Evolutionary conservation across 2,797 vertebrate species (phyloP), one percentile per base, ranked within the genome.

Genomic region (Uromys caudimaculatus): DNA sequence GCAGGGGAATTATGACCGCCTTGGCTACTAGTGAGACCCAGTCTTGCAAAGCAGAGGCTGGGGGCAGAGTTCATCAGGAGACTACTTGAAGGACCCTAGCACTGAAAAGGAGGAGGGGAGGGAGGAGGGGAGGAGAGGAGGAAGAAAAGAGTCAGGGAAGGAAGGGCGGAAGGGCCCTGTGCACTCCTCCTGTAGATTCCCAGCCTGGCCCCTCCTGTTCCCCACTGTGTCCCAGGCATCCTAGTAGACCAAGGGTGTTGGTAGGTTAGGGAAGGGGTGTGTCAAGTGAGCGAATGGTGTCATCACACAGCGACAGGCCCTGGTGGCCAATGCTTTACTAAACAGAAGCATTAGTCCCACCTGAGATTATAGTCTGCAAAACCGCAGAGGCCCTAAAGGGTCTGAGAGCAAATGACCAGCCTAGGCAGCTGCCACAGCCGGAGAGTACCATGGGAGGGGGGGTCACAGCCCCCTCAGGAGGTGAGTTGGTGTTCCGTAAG

Each of bases 181-280:
- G 50, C 17, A 44, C n/a, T 52, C 35, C n/a, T 88, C 85, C 6
- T 41, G 50, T 56, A 50, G 38, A 19, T 5, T 41, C 85, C 67
- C 85, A 73, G 85, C 24, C 24, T 56, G 56, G 85, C 38, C n/a
- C 50, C 24, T 86, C 64, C 67, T 88, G 67, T 56, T 52, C 24
- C 41, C 50, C 52, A 56, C 67, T 86, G 62, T 67, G 13, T 47
- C 27, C 21, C 32, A 64, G 81, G 56, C 73, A 35, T 64, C 82
- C 58, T 19, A 87, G 73, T 35, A 95, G 17, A 64, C 71, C 29
- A 50, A 86, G 88, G 76, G 29, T 88, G 77, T 47, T 86, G 50
- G 67, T 58, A 71, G 94, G 23, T 76, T 71, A 60, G 47, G n/a
- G 32, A 29, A 38, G 38, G 81, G 88, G 88, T 54, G 27, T 85